Evolutionary conservation across 1,140 invertebrate species (phyloP).

Genomic region (Danaus melanippus): DNA sequence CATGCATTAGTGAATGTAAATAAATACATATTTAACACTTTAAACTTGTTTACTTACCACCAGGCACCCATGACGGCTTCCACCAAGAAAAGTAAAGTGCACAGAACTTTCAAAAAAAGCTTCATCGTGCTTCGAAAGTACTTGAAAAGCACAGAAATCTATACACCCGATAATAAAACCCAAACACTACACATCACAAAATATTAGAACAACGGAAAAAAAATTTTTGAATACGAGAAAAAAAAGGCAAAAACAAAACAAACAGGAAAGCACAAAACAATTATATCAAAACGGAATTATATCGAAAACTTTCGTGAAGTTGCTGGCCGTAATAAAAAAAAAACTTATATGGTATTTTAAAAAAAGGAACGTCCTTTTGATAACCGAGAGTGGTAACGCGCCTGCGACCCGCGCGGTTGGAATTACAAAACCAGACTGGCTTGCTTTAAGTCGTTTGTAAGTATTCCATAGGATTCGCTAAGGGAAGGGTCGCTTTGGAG

Average conservation of each 20-base stretch:
- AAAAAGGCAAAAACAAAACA: slow-evolving; percentile 40
- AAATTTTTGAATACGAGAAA: slow-evolving; percentile 35
- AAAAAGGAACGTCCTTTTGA: slow-evolving; percentile 32
- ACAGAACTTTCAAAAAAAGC: slow-evolving; percentile 60
- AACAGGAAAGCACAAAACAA: slow-evolving; percentile 42
- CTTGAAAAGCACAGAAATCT: slow-evolving; percentile 36
- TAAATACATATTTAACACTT: slow-evolving; percentile 14
- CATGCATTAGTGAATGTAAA: slow-evolving; percentile 6
- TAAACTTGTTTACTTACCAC: slow-evolving; percentile 50
- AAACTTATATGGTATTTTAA: slow-evolving; percentile 31
- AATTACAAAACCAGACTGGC: slow-evolving; percentile 68
- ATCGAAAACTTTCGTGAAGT: slow-evolving; percentile 44
- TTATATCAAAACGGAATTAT: slow-evolving; percentile 29
- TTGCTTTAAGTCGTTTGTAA: slow-evolving; percentile 65
- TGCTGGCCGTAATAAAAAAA: slow-evolving; percentile 27
- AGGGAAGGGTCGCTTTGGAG: slow-evolving; percentile 66
- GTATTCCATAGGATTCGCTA: slow-evolving; percentile 68
- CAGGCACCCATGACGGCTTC: slow-evolving; percentile 53
- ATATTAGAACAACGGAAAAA: slow-evolving; percentile 39
- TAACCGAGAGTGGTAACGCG: slow-evolving; percentile 54
- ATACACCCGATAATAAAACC: slow-evolving; percentile 33
- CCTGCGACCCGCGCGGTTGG: slow-evolving; percentile 54
- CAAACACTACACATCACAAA: slow-evolving; percentile 41
- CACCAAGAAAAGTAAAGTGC: slow-evolving; percentile 42
- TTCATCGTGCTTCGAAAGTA: slow-evolving; percentile 47